These are phyloP conservation scores for Echeneis naucrates DNA, from an alignment of 2,797 vertebrate genomes.

Conservation along the genomic window DNA sequence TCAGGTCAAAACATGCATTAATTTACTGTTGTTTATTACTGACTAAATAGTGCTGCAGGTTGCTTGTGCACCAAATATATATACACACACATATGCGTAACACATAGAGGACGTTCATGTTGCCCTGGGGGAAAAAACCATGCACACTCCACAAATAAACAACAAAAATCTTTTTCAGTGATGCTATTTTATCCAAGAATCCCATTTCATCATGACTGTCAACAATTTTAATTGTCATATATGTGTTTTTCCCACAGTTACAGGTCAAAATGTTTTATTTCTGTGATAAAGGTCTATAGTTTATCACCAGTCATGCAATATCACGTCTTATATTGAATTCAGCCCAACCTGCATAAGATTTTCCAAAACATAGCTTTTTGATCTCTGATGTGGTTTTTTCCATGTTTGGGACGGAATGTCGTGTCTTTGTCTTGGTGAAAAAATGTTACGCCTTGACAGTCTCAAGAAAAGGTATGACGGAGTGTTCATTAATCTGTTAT, in stretches of 20 bases:
- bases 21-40: background rate
- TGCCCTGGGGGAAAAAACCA: background rate
- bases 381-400: conserved; percentile 25
- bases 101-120: background rate
- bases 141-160: background rate
- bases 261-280: background rate
- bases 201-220: background rate
- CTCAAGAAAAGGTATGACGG: conserved; percentile 27
- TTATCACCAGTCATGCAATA: background rate
- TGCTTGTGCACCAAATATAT: background rate
- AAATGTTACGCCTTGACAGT: conserved; percentile 9
- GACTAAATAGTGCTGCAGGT: background rate
- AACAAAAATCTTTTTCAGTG: background rate
- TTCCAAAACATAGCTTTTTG: conserved; percentile 42
- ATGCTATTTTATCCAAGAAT: background rate
- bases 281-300: background rate
- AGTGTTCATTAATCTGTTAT: conserved; percentile 55
- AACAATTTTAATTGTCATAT: background rate
- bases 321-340: background rate
- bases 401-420: background rate
- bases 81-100: no score
- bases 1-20: background rate
- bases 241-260: background rate
- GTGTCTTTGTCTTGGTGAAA: conserved; percentile 25
- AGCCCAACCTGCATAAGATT: conserved; percentile 11